phyloP scores from a whole-genome alignment of 1,140 invertebrate species.

The Plodia interpunctella region DNA sequence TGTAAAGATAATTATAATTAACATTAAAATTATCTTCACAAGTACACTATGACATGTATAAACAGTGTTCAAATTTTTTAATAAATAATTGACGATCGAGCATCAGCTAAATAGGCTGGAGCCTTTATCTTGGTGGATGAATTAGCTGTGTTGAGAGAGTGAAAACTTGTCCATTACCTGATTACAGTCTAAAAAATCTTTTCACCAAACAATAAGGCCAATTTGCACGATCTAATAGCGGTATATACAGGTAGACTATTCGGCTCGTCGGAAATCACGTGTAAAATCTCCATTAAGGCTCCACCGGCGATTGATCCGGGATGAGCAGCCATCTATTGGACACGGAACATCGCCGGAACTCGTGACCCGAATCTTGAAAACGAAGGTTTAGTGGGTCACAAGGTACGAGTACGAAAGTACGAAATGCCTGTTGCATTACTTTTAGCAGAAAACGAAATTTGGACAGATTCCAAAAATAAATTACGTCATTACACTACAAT shows the following conservation, averaged over 20 bases:
- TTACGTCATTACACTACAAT: too few species aligned
- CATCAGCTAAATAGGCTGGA: too few species aligned
- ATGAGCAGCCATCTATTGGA: constrained; percentile 66
- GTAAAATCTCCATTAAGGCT: constrained; percentile 72
- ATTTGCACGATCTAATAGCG: constrained; percentile 15
- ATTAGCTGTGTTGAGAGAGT: too few species aligned
- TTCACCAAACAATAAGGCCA: neutral
- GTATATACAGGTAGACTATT: constrained; percentile 36
- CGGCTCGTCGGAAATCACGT: constrained; percentile 59
- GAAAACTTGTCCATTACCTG: too few species aligned
- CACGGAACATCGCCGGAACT: constrained; percentile 60
- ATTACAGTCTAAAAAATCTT: neutral
- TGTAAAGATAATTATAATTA: too few species aligned
- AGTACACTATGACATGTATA: too few species aligned
- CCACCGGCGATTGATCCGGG: constrained; percentile 62
- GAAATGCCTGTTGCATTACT: neutral
- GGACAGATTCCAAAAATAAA: too few species aligned
- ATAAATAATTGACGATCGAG: too few species aligned
- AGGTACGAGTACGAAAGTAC: too few species aligned
- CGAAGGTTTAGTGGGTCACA: constrained; percentile 35
- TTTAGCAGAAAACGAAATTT: neutral
- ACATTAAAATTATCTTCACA: too few species aligned
- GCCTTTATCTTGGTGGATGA: too few species aligned
- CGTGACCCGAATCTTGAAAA: constrained; percentile 61
- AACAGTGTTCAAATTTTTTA: too few species aligned